phyloP scores from a whole-genome alignment of 2,113 vertebrate species.

The Zosterops pallidus region DNA sequence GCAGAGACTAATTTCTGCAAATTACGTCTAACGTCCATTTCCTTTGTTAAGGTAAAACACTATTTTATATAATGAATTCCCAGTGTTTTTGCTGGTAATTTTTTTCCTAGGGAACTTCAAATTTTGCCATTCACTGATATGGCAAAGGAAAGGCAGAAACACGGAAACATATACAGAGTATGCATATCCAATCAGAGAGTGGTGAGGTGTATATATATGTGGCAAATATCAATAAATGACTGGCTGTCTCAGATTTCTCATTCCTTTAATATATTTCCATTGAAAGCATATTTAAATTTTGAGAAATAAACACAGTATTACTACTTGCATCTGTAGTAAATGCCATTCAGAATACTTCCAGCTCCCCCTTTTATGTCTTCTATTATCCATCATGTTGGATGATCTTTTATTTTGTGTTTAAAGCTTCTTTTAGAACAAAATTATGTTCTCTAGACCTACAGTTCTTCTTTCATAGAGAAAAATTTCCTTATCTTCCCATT shows the following conservation, averaged over 20 bases:
- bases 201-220: not conserved
- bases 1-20: not conserved
- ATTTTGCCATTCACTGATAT: not conserved
- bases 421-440: not conserved
- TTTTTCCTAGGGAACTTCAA: not conserved
- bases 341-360: not conserved
- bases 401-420: not conserved
- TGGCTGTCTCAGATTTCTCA: not conserved
- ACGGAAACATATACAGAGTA: not conserved
- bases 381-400: not conserved
- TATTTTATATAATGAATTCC: not conserved
- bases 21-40: not conserved
- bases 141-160: not conserved
- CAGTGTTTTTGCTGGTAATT: not conserved
- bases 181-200: not conserved
- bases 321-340: not conserved
- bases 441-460: not conserved
- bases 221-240: not conserved
- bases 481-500: not conserved
- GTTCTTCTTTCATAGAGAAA: not conserved
- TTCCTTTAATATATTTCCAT: not conserved
- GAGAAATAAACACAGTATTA: not conserved
- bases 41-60: not conserved
- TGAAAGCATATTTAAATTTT: not conserved
- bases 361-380: not conserved